A percentile compares a stretch with the other conserved stretches of the same genome.
These are phyloP conservation scores for Globodera rostochiensis DNA, from an alignment of 1,140 invertebrate species.

Conservation along the genomic window DNA sequence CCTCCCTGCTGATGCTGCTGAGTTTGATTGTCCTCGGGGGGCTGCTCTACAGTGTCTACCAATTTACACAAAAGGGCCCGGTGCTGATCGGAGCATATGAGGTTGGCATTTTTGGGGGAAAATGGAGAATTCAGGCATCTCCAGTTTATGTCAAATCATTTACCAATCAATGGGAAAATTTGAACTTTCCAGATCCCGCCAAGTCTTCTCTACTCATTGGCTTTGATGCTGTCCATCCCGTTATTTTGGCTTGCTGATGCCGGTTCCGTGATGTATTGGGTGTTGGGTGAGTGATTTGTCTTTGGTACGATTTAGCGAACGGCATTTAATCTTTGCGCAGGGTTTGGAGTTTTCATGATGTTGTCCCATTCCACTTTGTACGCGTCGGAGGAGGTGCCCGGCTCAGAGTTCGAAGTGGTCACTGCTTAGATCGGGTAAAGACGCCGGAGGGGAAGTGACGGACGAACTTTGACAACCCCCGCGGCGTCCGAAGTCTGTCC, in stretches of 20 bases:
- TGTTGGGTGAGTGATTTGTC: slow-evolving; percentile 38
- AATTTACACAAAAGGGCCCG: slow-evolving; percentile 43
- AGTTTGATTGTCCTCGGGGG: slow-evolving; percentile 42
- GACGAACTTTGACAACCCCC: background rate
- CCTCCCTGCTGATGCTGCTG: slow-evolving; percentile 50
- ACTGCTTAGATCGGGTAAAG: slow-evolving; percentile 20
- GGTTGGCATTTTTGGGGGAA: slow-evolving; percentile 28
- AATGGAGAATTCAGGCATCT: background rate
- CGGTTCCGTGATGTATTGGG: slow-evolving; percentile 51
- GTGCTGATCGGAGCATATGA: slow-evolving; percentile 45
- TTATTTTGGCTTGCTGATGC: slow-evolving; percentile 48
- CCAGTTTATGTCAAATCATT: background rate
- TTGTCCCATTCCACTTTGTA: slow-evolving; percentile 46
- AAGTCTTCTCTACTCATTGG: slow-evolving; percentile 46
- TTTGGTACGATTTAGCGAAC: too few species aligned
- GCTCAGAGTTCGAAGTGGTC: slow-evolving; percentile 48
- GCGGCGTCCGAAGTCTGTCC: too few species aligned
- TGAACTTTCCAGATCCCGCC: slow-evolving; percentile 36
- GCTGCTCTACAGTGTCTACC: slow-evolving; percentile 47
- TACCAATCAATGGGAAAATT: background rate
- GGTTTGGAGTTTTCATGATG: slow-evolving; percentile 43
- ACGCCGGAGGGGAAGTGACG: background rate
- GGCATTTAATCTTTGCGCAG: slow-evolving; percentile 4
- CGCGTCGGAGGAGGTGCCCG: slow-evolving; percentile 48
- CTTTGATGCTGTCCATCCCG: slow-evolving; percentile 49